phyloP scores from a whole-genome alignment of 2,113 vertebrate species.

The Aptenodytes patagonicus region DNA sequence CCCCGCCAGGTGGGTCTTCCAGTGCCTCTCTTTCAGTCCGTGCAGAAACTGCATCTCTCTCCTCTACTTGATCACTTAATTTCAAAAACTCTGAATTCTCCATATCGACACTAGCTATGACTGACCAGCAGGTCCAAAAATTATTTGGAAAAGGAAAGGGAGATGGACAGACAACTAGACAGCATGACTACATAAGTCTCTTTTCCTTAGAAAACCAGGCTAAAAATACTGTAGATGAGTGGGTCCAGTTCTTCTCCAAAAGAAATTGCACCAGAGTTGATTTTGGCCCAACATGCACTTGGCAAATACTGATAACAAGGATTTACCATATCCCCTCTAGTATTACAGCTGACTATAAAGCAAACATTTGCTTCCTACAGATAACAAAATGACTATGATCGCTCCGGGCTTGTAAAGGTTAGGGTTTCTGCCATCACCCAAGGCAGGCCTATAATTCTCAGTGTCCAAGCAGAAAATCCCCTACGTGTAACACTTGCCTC shows the following conservation, averaged over 20 bases:
- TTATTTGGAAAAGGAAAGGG: background rate
- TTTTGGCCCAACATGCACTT: conserved; percentile 5
- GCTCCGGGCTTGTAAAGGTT: background rate
- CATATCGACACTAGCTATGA: background rate
- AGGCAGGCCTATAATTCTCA: background rate
- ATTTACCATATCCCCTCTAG: conserved; percentile 53
- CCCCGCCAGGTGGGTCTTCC: background rate
- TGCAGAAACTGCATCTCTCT: background rate
- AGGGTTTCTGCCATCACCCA: background rate
- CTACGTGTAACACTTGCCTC: background rate
- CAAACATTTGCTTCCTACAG: conserved; percentile 65
- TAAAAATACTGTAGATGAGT: background rate
- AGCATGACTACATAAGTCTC: fast-evolving
- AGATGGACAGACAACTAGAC: background rate
- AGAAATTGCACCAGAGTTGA: conserved; percentile 31
- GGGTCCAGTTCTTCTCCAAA: background rate
- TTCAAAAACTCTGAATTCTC: background rate
- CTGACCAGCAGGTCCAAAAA: background rate
- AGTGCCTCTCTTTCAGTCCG: background rate
- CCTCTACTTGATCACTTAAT: background rate
- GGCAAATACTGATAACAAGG: conserved; percentile 52
- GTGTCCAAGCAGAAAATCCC: background rate
- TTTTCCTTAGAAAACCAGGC: background rate
- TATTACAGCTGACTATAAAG: conserved; percentile 46
- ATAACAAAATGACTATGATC: conserved; percentile 47